A percentile compares a stretch with the other conserved stretches of the same genome.
phyloP scores from a whole-genome alignment of 2,888 invertebrate species.

The Camponotus fellah region DNA sequence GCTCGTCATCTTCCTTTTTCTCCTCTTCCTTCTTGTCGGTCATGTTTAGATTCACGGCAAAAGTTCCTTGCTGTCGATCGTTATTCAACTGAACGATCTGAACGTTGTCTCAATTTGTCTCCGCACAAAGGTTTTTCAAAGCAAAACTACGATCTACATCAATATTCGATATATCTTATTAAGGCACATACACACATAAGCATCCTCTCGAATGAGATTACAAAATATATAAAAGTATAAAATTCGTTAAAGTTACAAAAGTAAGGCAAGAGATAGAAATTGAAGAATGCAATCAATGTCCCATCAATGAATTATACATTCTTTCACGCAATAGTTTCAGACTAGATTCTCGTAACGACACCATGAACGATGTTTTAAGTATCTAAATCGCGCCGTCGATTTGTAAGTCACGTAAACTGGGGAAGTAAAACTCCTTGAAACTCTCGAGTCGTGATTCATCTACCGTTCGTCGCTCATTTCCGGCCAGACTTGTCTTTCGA shows the following conservation, averaged over 20 bases:
- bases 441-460: not conserved
- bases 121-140: not conserved
- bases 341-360: constrained; percentile 44
- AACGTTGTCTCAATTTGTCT: constrained; percentile 20
- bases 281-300: constrained; percentile 11
- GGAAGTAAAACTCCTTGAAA: not conserved
- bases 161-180: constrained; percentile 29
- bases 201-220: not conserved
- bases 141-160: not conserved
- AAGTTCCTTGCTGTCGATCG: constrained; percentile 1
- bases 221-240: constrained; percentile 34
- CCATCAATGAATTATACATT: no score
- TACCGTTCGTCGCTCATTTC: constrained; percentile 43
- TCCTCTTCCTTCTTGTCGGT: constrained; percentile 83
- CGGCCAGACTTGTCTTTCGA: constrained; percentile 81
- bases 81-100: constrained; percentile 31
- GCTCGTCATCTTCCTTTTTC: constrained; percentile 88
- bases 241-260: constrained; percentile 25
- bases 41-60: constrained; percentile 64
- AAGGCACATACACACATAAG: constrained; percentile 3
- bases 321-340: constrained; percentile 16
- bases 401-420: not conserved
- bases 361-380: not conserved
- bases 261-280: not conserved
- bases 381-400: not conserved